Conservation (phyloP, 2,113 vertebrate genomes). For the Pachypanchax playfairii region DNA sequence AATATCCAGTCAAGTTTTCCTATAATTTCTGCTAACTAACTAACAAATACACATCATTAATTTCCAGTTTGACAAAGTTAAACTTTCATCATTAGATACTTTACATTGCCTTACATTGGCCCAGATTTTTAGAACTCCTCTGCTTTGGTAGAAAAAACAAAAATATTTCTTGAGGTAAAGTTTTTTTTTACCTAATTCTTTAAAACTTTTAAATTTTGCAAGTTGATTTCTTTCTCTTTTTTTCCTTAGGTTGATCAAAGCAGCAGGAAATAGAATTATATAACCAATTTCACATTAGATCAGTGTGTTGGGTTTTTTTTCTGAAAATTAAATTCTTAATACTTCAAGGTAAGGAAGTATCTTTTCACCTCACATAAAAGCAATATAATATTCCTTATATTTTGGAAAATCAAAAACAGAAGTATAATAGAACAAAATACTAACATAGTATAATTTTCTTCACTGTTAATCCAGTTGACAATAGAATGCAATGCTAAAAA, state of each 20-base stretch:
- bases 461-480: slow-evolving; percentile 87
- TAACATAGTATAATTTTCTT: slow-evolving; percentile 88
- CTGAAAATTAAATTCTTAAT: slow-evolving; percentile 29
- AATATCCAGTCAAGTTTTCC: slow-evolving; percentile 99
- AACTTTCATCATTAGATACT: slow-evolving; percentile 63
- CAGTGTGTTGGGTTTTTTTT: slow-evolving; percentile 12
- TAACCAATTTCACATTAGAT: slow-evolving; percentile 37
- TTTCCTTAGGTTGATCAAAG: slow-evolving; percentile 27
- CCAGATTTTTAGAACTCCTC: slow-evolving; percentile 36
- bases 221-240: neutral
- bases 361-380: slow-evolving; percentile 78
- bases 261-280: slow-evolving; percentile 16
- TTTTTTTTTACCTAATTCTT: slow-evolving; percentile 2
- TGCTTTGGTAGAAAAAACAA: slow-evolving; percentile 41
- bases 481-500: slow-evolving; percentile 79
- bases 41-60: slow-evolving; percentile 80
- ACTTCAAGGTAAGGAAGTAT: slow-evolving; percentile 72
- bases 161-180: slow-evolving; percentile 15
- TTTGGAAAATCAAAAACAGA: slow-evolving; percentile 87
- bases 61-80: slow-evolving; percentile 97
- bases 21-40: slow-evolving; percentile 83
- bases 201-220: neutral
- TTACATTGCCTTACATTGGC: slow-evolving; percentile 52
- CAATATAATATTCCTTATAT: slow-evolving; percentile 82
- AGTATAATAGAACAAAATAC: slow-evolving; percentile 84